Evolutionary conservation across 2,113 vertebrate species (phyloP), one percentile per base, ranked within the genome.

Genomic region (Amazona vittata): DNA sequence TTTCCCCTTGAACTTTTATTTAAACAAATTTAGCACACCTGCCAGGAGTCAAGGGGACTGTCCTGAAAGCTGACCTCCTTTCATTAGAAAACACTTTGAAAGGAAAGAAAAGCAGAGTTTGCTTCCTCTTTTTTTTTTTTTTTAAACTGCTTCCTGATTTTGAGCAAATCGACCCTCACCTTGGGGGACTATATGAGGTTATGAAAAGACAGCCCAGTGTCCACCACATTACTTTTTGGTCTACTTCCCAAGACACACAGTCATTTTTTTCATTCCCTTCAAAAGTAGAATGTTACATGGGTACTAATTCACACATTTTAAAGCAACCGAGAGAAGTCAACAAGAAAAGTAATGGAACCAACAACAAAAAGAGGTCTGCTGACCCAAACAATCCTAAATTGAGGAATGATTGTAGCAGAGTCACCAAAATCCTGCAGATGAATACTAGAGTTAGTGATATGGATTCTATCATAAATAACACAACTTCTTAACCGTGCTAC

Each of bases 31-130:
- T 75, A 82, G 39, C 70, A 62, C 73, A 94, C 69, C 57, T 91
- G 89, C 77, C 94, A 80, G 28, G 55, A 83, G 43, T 70, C 89
- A 84, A 71, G 89, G 52, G 35, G 17, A 44, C 46, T 90, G 21
- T 92, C 68, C 77, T 79, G 49, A 65, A 79, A 92, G 15, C 33
- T 82, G 83, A 94, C 73, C 69, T 92, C 62, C 24, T 96, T 94
- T 84, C 5, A 1, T 44, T 84, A 82, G 39, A 62, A 49, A 79
- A 44, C 28, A 75, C 11, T 60, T 60, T 62, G 67, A 89, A 91
- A 86, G 11, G n/a, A 91, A 79, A 50, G 7, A 84, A 91, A 91
- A 89, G 20, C 11, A 50, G 62, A 28, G 14, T 76, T 84, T 73
- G 5, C 14, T 85, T 67, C 37, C 20, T 53, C 62, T 47, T 21